Conservation (phyloP, 2,888 invertebrate genomes). For the Cataglyphis albicans region DNA sequence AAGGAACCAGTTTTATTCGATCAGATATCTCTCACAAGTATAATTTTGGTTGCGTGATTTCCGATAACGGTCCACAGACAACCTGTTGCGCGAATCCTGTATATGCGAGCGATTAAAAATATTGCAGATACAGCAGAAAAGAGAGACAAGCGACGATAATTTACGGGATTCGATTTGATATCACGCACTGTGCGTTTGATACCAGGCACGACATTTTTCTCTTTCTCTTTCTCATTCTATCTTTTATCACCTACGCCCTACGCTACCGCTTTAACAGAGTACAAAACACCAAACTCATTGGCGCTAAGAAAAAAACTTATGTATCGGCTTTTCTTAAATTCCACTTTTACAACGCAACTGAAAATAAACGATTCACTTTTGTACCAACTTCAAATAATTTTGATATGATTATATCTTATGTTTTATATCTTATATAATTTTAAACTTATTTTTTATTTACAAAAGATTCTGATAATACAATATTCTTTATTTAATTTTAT, state of each 20-base stretch:
- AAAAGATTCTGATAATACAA: background rate
- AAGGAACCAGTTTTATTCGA: constrained; percentile 32
- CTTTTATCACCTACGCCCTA: background rate
- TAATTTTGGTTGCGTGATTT: constrained; percentile 56
- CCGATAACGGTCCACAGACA: constrained; percentile 52
- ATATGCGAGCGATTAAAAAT: constrained; percentile 21
- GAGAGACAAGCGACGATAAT: constrained; percentile 4
- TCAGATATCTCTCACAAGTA: constrained; percentile 24
- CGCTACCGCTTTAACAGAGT: constrained; percentile 4
- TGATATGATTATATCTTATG: background rate
- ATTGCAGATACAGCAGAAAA: constrained; percentile 16
- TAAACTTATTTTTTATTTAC: background rate
- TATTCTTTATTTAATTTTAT: background rate
- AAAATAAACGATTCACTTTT: constrained; percentile 3
- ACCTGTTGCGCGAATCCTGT: constrained; percentile 34
- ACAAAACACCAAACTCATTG: constrained; percentile 5
- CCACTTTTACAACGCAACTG: background rate
- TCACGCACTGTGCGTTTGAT: background rate
- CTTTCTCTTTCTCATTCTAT: background rate
- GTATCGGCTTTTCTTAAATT: background rate
- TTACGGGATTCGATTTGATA: constrained; percentile 22
- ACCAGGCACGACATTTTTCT: background rate
- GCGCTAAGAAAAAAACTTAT: constrained; percentile 8
- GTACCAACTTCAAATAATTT: background rate
- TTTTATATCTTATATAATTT: background rate